Evolutionary conservation across 1,140 invertebrate species (phyloP), one percentile per base, ranked within the genome.

Genomic region (Amyelois transitella): DNA sequence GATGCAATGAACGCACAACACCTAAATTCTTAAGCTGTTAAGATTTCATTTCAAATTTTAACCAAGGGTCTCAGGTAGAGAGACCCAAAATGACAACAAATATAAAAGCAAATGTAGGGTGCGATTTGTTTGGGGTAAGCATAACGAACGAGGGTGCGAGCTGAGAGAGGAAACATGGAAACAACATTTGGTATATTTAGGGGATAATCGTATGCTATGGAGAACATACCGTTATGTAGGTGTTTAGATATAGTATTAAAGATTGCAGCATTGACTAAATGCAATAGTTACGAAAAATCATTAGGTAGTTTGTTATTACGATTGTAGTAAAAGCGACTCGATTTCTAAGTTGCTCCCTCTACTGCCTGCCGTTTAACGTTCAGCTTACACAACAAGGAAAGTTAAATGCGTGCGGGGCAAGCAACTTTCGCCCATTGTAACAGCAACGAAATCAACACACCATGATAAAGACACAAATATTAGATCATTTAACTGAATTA

Each of bases 311-410:
- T 58, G 68, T 66, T 54, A 63, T 65, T 75, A 72, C 68, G 60
- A 55, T 70, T 69, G 66, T 57, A 66, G 65, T 81, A 84, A 78
- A 77, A 77, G 70, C 77, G 63, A 73, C 62, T 79, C 75, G 81
- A 86, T 86, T 86, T 86, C 81, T 83, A 86, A 68, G 67, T 79
- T 66, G 71, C 82, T 86, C 81, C 76, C 79, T 80, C 82, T 81
- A 82, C 81, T 81, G 81, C 79, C 70, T 79, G 72, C 70, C 72
- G 62, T 77, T 80, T 63, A 64, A 69, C 75, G 77, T 73, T 77
- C 67, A 77, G 72, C 84, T 88, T 88, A 88, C 81, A 88, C 85
- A 88, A 88, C 85, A 82, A 88, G 83, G 85, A 88, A 88, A 88
- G 85, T 86, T 86, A 86, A 73, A 79, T 66, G 75, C 77, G 80